These are phyloP conservation scores for Acanthopleura granulata DNA, from an alignment of 2,888 invertebrate genomes.

Conservation along the genomic window DNA sequence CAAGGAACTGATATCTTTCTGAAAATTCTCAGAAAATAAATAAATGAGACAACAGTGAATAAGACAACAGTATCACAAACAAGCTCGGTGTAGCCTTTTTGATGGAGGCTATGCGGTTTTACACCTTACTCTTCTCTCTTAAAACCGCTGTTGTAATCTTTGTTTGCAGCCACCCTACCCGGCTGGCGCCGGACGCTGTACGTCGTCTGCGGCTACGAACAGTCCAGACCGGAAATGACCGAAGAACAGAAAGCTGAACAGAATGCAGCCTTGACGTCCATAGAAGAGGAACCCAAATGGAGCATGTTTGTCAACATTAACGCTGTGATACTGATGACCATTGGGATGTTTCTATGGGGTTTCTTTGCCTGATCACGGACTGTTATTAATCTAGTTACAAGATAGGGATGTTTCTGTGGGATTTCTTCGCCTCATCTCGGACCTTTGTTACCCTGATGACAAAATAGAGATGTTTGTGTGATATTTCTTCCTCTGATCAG, in stretches of 20 bases:
- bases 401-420: too few relatives aligned
- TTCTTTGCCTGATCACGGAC: conserved; percentile 36
- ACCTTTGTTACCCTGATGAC: too few relatives aligned
- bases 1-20: too few relatives aligned
- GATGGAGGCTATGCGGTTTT: too few relatives aligned
- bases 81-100: too few relatives aligned
- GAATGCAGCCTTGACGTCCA: conserved; percentile 41
- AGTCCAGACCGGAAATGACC: conserved; percentile 31
- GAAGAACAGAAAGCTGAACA: conserved; percentile 43
- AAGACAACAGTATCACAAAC: too few relatives aligned
- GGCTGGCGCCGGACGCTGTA: conserved; percentile 42
- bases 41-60: too few relatives aligned
- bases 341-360: conserved; percentile 54
- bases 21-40: too few relatives aligned
- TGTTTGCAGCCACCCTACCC: conserved; percentile 33
- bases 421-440: too few relatives aligned
- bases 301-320: conserved; percentile 52
- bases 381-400: too few relatives aligned
- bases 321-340: conserved; percentile 47
- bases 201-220: conserved; percentile 51
- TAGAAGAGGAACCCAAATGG: conserved; percentile 49
- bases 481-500: too few relatives aligned
- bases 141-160: conserved; percentile 9
- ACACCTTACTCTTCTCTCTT: background rate
- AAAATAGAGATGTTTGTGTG: too few relatives aligned